These are phyloP conservation scores for Actinernus sp. DNA, from an alignment of 92 coral and sea anemone genomes.

Conservation along the genomic window DNA sequence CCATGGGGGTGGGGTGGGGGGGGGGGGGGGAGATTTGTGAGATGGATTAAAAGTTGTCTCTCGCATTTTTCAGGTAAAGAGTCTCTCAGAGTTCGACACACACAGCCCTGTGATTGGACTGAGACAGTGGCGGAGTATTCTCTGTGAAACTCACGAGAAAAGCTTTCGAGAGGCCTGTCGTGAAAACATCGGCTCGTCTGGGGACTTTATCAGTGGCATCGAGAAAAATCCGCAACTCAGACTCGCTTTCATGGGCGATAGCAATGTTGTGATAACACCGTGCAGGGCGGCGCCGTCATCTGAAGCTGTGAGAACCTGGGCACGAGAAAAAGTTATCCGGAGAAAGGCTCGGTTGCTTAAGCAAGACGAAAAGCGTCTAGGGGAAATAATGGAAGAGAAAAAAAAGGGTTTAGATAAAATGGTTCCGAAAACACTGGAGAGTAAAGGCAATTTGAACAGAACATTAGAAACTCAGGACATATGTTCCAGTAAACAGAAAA, in stretches of 20 bases:
- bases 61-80: slow-evolving; percentile 39
- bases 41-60: too few species aligned
- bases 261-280: slow-evolving; percentile 70
- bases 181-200: slow-evolving; percentile 42
- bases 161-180: slow-evolving; percentile 44
- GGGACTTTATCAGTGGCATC: slow-evolving; percentile 40
- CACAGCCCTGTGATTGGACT: slow-evolving; percentile 68
- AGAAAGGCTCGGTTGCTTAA: neutral
- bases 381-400: neutral
- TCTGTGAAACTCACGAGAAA: slow-evolving; percentile 53
- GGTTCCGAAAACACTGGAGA: neutral
- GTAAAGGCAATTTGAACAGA: neutral
- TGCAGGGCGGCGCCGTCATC: slow-evolving; percentile 73
- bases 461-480: neutral
- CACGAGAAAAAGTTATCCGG: slow-evolving; percentile 32
- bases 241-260: slow-evolving; percentile 85
- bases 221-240: slow-evolving; percentile 67
- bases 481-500: neutral
- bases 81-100: slow-evolving; percentile 71
- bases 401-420: neutral
- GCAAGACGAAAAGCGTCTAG: neutral
- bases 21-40: too few species aligned
- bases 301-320: slow-evolving; percentile 71
- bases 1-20: too few species aligned
- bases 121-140: slow-evolving; percentile 71